These are phyloP conservation scores for Drosophila sucinea DNA, from an alignment of 1,140 invertebrate species.

Conservation along the genomic window DNA sequence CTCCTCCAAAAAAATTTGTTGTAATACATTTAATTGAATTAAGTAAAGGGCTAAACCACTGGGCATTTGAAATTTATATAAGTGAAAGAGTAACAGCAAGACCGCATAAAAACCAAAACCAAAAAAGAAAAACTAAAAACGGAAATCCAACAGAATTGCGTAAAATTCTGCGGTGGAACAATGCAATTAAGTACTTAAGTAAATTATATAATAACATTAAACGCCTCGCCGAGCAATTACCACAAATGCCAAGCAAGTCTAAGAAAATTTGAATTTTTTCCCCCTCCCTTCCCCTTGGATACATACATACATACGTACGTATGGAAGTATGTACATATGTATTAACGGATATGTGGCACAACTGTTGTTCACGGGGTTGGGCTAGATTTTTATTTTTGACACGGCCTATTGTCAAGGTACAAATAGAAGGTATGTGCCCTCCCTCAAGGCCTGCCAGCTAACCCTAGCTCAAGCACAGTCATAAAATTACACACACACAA, in stretches of 20 bases:
- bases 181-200: slow-evolving; percentile 72
- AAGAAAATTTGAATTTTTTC: slow-evolving; percentile 17
- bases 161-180: slow-evolving; percentile 62
- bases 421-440: slow-evolving; percentile 32
- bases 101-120: slow-evolving; percentile 6
- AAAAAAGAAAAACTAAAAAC: slow-evolving; percentile 21
- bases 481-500: slow-evolving; percentile 21
- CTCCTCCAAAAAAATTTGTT: slow-evolving; percentile 54
- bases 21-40: slow-evolving; percentile 71
- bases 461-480: slow-evolving; percentile 33
- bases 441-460: slow-evolving; percentile 50
- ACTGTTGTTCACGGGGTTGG: slow-evolving; percentile 23
- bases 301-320: background rate
- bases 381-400: slow-evolving; percentile 54
- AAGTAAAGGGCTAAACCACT: slow-evolving; percentile 50
- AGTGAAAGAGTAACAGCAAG: slow-evolving; percentile 38
- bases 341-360: background rate
- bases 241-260: slow-evolving; percentile 29
- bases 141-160: slow-evolving; percentile 53
- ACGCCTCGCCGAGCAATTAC: slow-evolving; percentile 47
- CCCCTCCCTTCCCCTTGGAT: background rate
- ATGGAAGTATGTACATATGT: background rate
- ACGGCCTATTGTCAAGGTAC: slow-evolving; percentile 50
- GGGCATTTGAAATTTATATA: slow-evolving; percentile 53
- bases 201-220: slow-evolving; percentile 77